Conservation (phyloP, 2,113 vertebrate species). For the Sorex fumeus region DNA sequence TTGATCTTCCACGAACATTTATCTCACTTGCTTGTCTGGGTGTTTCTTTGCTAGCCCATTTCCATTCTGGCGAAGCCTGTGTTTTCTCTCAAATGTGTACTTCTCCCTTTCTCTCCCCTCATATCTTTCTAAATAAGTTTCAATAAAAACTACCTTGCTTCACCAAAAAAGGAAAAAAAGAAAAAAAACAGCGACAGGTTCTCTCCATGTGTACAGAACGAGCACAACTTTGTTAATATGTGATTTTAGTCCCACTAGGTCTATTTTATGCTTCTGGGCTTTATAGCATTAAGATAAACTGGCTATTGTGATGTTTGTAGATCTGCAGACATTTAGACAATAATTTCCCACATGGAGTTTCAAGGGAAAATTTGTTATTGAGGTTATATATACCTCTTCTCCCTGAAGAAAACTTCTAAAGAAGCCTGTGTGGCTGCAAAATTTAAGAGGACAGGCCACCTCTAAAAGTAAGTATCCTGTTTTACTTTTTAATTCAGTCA, state of each 20-base stretch:
- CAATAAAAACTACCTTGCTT: too few relatives aligned
- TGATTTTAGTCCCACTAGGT: not conserved
- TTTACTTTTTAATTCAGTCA: slow-evolving; percentile 47
- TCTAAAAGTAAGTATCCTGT: not conserved
- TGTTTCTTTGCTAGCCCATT: too few relatives aligned
- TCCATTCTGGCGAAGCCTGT: too few relatives aligned
- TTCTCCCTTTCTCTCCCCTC: too few relatives aligned
- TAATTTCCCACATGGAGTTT: slow-evolving; percentile 16
- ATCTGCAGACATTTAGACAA: not conserved
- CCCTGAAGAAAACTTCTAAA: not conserved
- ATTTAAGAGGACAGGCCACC: not conserved
- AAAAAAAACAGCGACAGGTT: not conserved
- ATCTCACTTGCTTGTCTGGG: too few relatives aligned
- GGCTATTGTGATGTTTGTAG: not conserved
- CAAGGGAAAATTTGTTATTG: not conserved
- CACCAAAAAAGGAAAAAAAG: not conserved
- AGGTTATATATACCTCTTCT: not conserved
- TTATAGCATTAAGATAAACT: not conserved
- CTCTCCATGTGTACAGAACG: not conserved
- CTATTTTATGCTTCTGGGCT: slow-evolving; percentile 4
- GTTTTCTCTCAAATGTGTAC: too few relatives aligned
- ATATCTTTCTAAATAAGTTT: too few relatives aligned
- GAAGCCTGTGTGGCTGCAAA: slow-evolving; percentile 28
- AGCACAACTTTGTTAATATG: not conserved
- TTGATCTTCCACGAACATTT: too few relatives aligned